Evolutionary conservation across 1,140 invertebrate genomes (phyloP).

Genomic region (Cardiocondyla obscurior): DNA sequence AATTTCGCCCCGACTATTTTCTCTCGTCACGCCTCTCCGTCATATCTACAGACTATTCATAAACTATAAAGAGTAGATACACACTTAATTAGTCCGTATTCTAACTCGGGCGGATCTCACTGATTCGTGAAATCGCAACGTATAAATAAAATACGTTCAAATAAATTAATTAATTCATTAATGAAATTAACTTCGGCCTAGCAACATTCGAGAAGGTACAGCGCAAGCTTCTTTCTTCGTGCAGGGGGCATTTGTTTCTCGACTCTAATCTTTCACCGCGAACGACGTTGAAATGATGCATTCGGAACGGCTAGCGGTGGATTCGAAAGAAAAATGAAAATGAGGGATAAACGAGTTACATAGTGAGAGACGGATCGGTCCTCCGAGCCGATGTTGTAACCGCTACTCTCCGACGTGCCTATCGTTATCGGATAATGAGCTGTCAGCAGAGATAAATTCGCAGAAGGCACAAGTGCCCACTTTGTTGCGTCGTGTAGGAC

Average conservation of each 20-base stretch:
- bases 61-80: constrained; percentile 20
- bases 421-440: constrained; percentile 70
- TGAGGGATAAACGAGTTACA: constrained; percentile 15
- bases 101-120: not conserved
- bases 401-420: constrained; percentile 37
- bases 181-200: no score
- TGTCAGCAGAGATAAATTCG: constrained; percentile 71
- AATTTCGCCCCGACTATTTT: constrained; percentile 39
- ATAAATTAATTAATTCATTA: no score
- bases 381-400: constrained; percentile 55
- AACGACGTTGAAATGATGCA: not conserved
- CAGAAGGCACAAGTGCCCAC: constrained; percentile 55
- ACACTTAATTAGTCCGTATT: not conserved
- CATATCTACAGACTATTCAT: not conserved
- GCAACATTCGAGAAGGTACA: no score
- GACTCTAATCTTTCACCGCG: not conserved
- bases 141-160: no score
- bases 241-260: not conserved
- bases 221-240: no score
- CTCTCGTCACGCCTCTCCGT: constrained; percentile 28
- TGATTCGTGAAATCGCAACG: not conserved
- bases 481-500: constrained; percentile 58
- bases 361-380: constrained; percentile 22
- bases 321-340: not conserved
- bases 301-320: not conserved